phyloP scores from a whole-genome alignment of 2,113 vertebrate species.

The Andinoacara biseriatus region DNA sequence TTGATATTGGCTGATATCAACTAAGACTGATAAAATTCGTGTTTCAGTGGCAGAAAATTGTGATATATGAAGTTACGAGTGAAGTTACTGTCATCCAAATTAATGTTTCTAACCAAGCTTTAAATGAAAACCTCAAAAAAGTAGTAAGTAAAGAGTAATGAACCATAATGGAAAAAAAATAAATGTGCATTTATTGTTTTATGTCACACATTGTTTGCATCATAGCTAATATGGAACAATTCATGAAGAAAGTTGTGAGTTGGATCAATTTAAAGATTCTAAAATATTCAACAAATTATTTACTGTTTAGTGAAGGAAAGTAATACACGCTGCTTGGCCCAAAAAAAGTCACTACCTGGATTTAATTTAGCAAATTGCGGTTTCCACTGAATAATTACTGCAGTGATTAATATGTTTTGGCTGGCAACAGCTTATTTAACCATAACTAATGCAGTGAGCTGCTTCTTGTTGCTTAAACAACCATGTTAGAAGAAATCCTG shows the following conservation, averaged over 20 bases:
- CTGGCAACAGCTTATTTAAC: neutral
- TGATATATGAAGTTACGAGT: neutral
- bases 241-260: neutral
- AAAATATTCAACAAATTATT: neutral
- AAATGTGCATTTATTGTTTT: neutral
- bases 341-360: neutral
- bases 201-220: neutral
- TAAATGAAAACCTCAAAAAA: neutral
- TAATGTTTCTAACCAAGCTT: neutral
- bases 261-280: neutral
- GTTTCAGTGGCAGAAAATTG: neutral
- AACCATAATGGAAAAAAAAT: neutral
- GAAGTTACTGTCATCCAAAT: neutral
- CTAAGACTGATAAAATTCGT: neutral
- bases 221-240: neutral
- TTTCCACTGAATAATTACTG: neutral
- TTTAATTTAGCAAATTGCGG: neutral
- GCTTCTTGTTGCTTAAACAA: neutral
- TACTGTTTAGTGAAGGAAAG: neutral
- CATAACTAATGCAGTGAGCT: neutral
- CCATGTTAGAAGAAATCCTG: neutral
- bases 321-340: neutral
- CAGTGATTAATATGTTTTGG: neutral
- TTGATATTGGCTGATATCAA: neutral
- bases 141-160: neutral